Conservation (phyloP, 2,113 vertebrate species). For the Urocitellus parryii region DNA sequence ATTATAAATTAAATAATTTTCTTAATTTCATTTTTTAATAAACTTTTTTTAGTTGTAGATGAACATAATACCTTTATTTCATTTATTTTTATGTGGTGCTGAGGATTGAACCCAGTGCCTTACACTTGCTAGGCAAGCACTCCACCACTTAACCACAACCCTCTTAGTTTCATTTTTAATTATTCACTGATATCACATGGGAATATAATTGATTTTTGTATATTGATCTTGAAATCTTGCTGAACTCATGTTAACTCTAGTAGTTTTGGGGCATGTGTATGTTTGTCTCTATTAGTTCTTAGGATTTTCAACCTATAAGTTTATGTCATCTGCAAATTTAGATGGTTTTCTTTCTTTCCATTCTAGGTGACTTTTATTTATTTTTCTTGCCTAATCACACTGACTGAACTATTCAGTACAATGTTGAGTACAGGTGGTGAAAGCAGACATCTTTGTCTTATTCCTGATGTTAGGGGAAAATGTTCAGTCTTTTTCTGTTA, state of each 20-base stretch:
- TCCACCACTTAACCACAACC: no score
- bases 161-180: background rate
- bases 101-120: no score
- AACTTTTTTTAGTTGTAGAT: no score
- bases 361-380: no score
- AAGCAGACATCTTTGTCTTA: background rate
- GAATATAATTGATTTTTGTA: background rate
- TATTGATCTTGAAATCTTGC: background rate
- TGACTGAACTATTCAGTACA: background rate
- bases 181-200: background rate
- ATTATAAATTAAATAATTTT: background rate
- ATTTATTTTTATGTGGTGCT: no score
- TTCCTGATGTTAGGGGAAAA: background rate
- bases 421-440: background rate
- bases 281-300: no score
- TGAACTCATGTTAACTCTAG: background rate
- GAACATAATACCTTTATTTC: no score
- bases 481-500: background rate
- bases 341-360: background rate
- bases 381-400: no score
- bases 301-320: background rate
- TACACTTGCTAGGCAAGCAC: no score
- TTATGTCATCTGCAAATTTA: no score
- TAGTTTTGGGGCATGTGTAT: background rate
- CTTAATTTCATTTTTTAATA: no score